These are phyloP conservation scores for Bufo gargarizans DNA, from an alignment of 2,113 vertebrate genomes.

Conservation along the genomic window DNA sequence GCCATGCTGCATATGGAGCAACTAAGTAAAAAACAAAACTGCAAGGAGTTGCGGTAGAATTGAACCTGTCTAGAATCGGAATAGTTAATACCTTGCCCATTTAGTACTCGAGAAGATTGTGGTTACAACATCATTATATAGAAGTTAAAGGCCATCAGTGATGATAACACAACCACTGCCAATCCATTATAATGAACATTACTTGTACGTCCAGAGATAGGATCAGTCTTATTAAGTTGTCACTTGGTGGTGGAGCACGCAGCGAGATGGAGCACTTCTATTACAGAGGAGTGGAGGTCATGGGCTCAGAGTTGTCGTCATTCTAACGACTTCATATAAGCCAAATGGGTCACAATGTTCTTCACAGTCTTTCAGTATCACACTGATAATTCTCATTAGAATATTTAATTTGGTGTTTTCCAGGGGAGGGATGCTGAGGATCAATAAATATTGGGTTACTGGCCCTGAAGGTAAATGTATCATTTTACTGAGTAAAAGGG, in stretches of 20 bases:
- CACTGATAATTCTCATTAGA: not conserved
- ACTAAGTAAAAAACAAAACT: too few species aligned
- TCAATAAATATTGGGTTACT: not conserved
- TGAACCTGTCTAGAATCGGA: not conserved
- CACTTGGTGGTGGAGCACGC: not conserved
- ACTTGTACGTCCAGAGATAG: not conserved
- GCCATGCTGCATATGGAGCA: too few species aligned
- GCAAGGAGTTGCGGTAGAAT: too few species aligned
- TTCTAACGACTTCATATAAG: not conserved
- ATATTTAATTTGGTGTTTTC: not conserved
- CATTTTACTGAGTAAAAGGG: too few species aligned
- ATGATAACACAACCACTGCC: not conserved
- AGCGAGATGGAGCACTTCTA: not conserved
- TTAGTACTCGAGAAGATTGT: not conserved
- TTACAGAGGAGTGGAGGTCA: not conserved
- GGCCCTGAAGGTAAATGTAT: too few species aligned
- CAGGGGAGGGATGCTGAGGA: not conserved
- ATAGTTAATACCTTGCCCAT: not conserved
- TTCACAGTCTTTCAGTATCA: not conserved
- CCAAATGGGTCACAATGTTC: not conserved
- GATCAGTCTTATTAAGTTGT: conserved; percentile 27
- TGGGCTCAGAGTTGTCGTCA: not conserved
- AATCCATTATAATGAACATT: not conserved
- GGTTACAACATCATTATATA: not conserved
- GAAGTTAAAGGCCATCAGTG: not conserved